Conservation (phyloP, 2,888 invertebrate species). For the Cyclophora punctaria region DNA sequence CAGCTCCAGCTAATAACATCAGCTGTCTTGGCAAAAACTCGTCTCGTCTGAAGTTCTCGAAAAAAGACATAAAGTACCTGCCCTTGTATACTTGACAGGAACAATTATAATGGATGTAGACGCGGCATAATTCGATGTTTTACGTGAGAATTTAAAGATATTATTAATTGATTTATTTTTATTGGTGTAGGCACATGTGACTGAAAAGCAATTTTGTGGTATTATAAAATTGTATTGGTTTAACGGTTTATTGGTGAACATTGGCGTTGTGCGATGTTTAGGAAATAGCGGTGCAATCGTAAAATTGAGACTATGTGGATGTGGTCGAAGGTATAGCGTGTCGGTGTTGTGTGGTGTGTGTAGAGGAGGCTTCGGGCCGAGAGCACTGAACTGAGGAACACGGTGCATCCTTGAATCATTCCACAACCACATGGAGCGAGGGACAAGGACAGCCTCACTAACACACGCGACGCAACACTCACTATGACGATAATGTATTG, state of each 20-base stretch:
- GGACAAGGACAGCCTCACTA: conserved; percentile 39
- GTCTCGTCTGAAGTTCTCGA: conserved; percentile 9
- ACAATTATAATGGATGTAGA: not conserved
- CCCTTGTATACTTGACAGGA: not conserved
- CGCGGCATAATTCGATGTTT: not conserved
- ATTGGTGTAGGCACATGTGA: not conserved
- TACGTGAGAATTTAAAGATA: conserved; percentile 5
- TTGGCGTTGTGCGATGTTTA: too few species aligned
- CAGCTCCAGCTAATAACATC: conserved; percentile 32
- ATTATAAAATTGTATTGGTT: not conserved
- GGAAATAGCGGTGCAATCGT: too few species aligned
- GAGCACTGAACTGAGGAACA: conserved; percentile 68
- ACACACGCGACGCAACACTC: conserved; percentile 18
- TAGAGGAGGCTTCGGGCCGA: conserved; percentile 42
- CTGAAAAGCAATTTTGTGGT: not conserved
- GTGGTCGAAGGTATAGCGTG: conserved; percentile 9
- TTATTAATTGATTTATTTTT: conserved; percentile 1
- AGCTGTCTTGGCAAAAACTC: conserved; percentile 42
- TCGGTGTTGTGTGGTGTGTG: conserved; percentile 12
- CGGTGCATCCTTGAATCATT: conserved; percentile 61
- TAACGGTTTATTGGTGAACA: too few species aligned
- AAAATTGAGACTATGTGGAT: too few species aligned
- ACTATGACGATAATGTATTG: too few species aligned
- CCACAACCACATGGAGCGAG: conserved; percentile 39
- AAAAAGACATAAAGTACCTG: not conserved